Evolutionary conservation across 1,140 invertebrate species (phyloP), one percentile per base, ranked within the genome.

Genomic region (Hypothenemus hampei): DNA sequence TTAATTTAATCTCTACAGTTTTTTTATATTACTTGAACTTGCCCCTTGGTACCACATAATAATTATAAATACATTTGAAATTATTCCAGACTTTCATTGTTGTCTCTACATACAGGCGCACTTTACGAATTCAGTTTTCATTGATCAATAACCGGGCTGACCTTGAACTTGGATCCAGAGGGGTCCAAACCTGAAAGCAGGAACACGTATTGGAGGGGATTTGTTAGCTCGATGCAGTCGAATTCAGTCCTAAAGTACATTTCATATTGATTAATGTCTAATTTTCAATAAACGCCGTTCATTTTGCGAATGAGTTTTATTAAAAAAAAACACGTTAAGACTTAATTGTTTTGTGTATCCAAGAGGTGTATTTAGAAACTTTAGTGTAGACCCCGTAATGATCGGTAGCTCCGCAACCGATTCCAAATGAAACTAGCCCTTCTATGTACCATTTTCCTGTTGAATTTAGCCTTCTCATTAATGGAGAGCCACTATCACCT

Each of bases 401-500:
- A 8, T 75, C 74, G 35, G 72, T 67, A 44, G 65, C 61, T 3
- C 79, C 81, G 62, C 81, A 83, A 6, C 64, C 61, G n/a, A 72
- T 70, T 2, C 84, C 85, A 69, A 80, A 81, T 13, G 78, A 80
- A 1, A 81, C 78, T 20, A 82, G 63, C 3, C 80, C 80, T 19
- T 75, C 69, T 41, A 72, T 60, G 26, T 71, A 72, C 71, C 72
- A 78, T 15, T 68, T 66, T 29, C 64, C 63, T 23, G 65, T 67
- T 11, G 22, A 15, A 16, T 37, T 37, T 16, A 29, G 15, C 22
- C 19, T 15, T 45, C 16, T 52, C 74, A 77, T 75, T 3, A 83
- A 61, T 0, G 81, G 78, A 4, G 78, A 78, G 6, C 81, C 81
- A 22, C 77, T 79, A 54, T 82, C 81, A 3, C 79, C 77, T 61